Base-by-base conservation (phyloP, 2,888 invertebrate species). In the Oscheius myriophilus region DNA sequence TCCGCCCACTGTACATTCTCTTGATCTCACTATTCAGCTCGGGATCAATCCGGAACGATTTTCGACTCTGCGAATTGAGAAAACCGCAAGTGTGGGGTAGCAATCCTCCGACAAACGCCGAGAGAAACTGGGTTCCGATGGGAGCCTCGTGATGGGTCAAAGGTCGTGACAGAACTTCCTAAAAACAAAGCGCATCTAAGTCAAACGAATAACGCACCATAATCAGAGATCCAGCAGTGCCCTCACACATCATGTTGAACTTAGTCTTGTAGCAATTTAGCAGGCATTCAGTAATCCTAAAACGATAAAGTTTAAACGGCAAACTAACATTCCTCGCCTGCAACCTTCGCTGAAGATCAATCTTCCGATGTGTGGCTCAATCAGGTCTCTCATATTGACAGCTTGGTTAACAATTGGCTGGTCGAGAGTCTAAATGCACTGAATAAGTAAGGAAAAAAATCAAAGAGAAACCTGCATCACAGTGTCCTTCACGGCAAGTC, bases 211-310 rank as follows among this genome's bases (percentile, higher is more conserved):
- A n/a, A n/a, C n/a, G n/a, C n/a, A n/a, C n/a, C 68, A 59, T 58
- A 1, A 68, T 33, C 26, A 68, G 25, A 25, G 49, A 46, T 4
- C 68, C 68, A 25, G 68, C 68, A 23, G 68, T 62, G 39, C 68
- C 68, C 25, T 68, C 68, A 25, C 68, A 68, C 42, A 54, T n/a
- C 62, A 62, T 54, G 21, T 68, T 54, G 61, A 62, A 68, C 26
- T 68, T 68, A 11, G 45, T 54, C 33, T 62, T 51, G 53, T 68
- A 68, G 26, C 68, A 68, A 9, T 54, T 33, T 23, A 68, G n/a
- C 53, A 68, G 21, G 26, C 68, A 68, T 25, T 61, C n/a, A 14
- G 45, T 33, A 33, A 67, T 59, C n/a, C 67, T 59, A 23, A 45
- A 58, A 14, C n/a, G n/a, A n/a, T 43, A 9, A 12, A 43, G 43